phyloP scores from a whole-genome alignment of 2,113 vertebrate species.

The Fregetta grallaria region DNA sequence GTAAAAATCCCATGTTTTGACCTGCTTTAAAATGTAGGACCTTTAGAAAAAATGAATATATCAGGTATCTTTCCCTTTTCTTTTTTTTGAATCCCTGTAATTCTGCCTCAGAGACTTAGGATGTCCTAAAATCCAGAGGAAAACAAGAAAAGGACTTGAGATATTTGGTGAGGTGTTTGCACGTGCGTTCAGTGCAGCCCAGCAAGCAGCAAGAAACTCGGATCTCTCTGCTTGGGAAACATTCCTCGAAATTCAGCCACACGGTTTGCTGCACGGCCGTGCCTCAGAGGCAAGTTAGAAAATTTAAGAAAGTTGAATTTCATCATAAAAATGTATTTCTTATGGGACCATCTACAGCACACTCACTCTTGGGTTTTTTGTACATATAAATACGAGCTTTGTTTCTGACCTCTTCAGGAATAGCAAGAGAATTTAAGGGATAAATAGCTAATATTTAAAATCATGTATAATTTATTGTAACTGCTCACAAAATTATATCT shows the following conservation, averaged over 20 bases:
- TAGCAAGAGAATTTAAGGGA: background rate
- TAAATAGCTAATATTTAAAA: background rate
- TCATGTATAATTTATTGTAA: background rate
- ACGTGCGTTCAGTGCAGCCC: background rate
- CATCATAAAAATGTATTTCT: background rate
- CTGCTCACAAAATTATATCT: background rate
- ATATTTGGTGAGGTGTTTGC: background rate
- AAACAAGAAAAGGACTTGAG: background rate
- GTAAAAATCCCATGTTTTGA: background rate
- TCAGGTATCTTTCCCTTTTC: accelerated
- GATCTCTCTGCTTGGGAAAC: background rate
- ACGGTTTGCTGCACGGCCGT: accelerated
- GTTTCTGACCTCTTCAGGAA: background rate
- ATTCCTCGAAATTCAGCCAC: background rate
- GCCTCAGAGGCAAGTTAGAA: background rate
- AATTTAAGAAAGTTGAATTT: background rate
- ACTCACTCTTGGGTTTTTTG: background rate
- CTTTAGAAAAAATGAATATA: background rate
- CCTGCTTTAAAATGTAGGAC: background rate
- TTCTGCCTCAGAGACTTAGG: background rate
- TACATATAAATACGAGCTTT: background rate
- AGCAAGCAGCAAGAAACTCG: background rate
- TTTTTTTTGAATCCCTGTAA: background rate
- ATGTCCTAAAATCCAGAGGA: background rate
- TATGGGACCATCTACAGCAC: background rate